These are phyloP conservation scores for Enteromius trimaculatus DNA, from an alignment of 2,797 vertebrate species.

Conservation along the genomic window DNA sequence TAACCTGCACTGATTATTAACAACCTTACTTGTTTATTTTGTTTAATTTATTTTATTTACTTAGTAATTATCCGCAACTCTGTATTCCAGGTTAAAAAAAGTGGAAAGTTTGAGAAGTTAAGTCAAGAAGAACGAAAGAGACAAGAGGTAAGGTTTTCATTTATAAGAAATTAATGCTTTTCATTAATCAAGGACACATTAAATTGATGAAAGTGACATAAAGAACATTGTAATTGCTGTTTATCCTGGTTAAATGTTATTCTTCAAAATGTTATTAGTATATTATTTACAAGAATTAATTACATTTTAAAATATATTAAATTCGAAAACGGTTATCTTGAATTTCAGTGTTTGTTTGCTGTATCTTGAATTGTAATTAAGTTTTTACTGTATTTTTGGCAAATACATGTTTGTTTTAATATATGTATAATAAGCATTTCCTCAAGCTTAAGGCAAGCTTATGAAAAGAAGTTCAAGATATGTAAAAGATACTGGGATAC, in stretches of 20 bases:
- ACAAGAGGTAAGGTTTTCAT: conserved; percentile 85
- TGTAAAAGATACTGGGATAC: background rate
- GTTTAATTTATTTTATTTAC: background rate
- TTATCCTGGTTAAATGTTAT: background rate
- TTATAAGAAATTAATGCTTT: background rate
- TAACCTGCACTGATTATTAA: background rate
- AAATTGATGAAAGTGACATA: background rate
- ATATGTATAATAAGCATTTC: background rate
- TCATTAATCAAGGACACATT: background rate
- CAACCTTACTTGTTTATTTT: background rate
- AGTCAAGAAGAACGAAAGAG: conserved; percentile 92
- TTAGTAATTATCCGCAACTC: background rate
- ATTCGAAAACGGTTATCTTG: background rate
- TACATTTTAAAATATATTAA: background rate
- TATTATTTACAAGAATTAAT: background rate
- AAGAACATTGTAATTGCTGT: background rate
- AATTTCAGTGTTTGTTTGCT: background rate
- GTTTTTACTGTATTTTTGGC: background rate
- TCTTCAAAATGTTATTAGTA: background rate
- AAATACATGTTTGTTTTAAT: background rate
- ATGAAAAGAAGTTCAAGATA: background rate
- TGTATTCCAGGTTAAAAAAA: conserved; percentile 90
- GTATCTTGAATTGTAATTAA: too few relatives aligned
- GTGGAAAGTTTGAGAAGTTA: conserved; percentile 81
- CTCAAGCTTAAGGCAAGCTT: conserved; percentile 3